Conservation (phyloP, 2,113 vertebrate genomes). For the Eolophus roseicapilla region DNA sequence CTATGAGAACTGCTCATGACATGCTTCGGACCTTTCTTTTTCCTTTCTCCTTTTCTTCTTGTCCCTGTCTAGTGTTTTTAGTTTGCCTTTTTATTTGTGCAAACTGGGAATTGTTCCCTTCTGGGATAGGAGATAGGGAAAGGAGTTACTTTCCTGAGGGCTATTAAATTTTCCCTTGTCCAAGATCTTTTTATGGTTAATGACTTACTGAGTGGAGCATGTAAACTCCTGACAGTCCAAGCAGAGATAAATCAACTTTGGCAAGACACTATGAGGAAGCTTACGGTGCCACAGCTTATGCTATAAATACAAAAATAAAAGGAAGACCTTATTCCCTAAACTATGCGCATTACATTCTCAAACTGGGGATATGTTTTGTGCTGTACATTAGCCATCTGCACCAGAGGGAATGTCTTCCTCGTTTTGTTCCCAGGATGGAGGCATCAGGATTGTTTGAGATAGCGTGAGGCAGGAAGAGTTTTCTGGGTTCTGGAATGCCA, state of each 20-base stretch:
- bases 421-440: constrained; percentile 26
- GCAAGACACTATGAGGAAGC: not conserved
- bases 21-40: not conserved
- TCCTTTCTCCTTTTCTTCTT: not conserved
- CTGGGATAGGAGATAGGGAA: not conserved
- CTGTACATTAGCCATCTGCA: not conserved
- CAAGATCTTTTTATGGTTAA: not conserved
- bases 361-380: not conserved
- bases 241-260: not conserved
- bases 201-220: not conserved
- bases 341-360: not conserved
- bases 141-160: not conserved
- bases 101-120: not conserved
- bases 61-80: not conserved
- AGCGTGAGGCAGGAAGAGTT: not conserved
- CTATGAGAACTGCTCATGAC: not conserved
- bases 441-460: not conserved
- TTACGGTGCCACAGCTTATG: not conserved
- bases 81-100: not conserved
- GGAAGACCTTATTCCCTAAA: not conserved
- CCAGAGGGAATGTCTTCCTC: not conserved
- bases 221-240: not conserved
- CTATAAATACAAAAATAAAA: constrained; percentile 5
- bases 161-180: not conserved
- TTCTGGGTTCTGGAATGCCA: constrained; percentile 31